A percentile compares a stretch with the other conserved stretches of the same genome.
Evolutionary conservation across 2,888 invertebrate genomes (phyloP).

Genomic region (Spialia ferax): DNA sequence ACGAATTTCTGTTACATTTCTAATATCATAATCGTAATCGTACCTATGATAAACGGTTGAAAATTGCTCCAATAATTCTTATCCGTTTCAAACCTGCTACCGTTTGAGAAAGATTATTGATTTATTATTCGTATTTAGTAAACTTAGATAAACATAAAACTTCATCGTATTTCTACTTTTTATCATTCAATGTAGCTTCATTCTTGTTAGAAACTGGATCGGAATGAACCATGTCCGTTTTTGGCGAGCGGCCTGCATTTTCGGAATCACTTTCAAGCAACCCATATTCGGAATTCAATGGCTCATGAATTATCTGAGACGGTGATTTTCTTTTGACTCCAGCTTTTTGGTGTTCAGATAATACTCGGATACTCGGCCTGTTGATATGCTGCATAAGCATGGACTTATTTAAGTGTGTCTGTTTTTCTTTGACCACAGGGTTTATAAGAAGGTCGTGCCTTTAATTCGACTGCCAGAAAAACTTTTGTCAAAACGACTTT

Average conservation of each 20-base stretch:
- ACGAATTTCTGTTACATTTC: not conserved
- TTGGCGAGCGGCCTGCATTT: slow-evolving; percentile 63
- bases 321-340: slow-evolving; percentile 59
- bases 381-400: slow-evolving; percentile 31
- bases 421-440: slow-evolving; percentile 1
- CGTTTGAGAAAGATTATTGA: not conserved
- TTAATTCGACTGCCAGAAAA: slow-evolving; percentile 17
- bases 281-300: slow-evolving; percentile 80
- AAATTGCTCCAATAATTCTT: no score
- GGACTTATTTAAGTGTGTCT: slow-evolving; percentile 22
- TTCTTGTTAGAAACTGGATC: slow-evolving; percentile 73
- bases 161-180: slow-evolving; percentile 25
- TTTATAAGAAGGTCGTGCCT: not conserved
- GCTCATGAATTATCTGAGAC: slow-evolving; percentile 80
- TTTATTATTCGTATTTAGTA: no score
- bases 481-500: not conserved
- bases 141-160: not conserved
- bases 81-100: not conserved
- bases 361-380: slow-evolving; percentile 20
- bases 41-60: no score
- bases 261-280: slow-evolving; percentile 77
- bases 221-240: slow-evolving; percentile 61
- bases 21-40: no score
- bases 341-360: slow-evolving; percentile 36
- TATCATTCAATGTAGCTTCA: slow-evolving; percentile 33